phyloP scores from a whole-genome alignment of 2,888 invertebrate genomes.

The Nymphalis urticae region DNA sequence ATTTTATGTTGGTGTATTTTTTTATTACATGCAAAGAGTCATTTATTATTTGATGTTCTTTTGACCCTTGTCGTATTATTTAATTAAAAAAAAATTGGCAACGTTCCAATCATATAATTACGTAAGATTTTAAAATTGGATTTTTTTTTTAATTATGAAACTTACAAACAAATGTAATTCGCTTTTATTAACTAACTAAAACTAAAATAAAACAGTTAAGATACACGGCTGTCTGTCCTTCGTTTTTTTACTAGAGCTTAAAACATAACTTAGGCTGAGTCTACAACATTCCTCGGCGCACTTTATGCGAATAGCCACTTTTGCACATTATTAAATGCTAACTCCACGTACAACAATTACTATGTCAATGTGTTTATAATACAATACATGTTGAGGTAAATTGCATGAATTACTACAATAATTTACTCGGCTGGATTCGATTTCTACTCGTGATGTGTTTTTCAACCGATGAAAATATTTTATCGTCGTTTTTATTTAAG shows the following conservation, averaged over 20 bases:
- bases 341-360: conserved; percentile 27
- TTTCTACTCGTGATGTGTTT: no score
- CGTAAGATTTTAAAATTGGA: conserved; percentile 5
- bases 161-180: conserved; percentile 23
- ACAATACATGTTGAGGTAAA: conserved; percentile 13
- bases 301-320: conserved; percentile 17
- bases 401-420: conserved; percentile 1
- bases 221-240: conserved; percentile 10
- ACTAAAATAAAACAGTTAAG: conserved; percentile 20
- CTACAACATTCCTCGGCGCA: conserved; percentile 19
- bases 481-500: no score
- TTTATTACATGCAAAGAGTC: not conserved
- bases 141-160: conserved; percentile 9
- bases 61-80: no score
- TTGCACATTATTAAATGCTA: conserved; percentile 35
- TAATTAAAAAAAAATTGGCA: not conserved
- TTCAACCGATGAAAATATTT: no score
- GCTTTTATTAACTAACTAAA: conserved; percentile 32
- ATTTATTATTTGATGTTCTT: no score
- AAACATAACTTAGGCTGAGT: conserved; percentile 41
- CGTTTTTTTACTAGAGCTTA: conserved; percentile 19
- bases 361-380: conserved; percentile 20
- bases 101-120: not conserved
- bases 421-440: not conserved
- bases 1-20: not conserved